A percentile compares a stretch with the other conserved stretches of the same genome.
These are phyloP conservation scores for Drosophila tristis DNA, from an alignment of 1,140 invertebrate genomes.

Conservation along the genomic window DNA sequence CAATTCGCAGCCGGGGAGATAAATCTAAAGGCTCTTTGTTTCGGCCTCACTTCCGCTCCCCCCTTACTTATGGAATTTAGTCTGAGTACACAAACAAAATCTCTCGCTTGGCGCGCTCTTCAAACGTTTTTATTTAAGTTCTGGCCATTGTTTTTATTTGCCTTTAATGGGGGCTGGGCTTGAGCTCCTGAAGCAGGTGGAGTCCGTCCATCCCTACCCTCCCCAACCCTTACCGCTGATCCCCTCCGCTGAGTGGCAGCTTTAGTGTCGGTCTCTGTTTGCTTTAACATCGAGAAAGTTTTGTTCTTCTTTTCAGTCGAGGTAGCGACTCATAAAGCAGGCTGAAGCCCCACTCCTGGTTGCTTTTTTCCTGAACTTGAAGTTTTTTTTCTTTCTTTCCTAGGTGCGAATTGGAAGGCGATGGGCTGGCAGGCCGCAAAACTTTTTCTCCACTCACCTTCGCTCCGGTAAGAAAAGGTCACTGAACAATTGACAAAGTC, in stretches of 20 bases:
- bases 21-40: slow-evolving; percentile 45
- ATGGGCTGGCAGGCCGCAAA: slow-evolving; percentile 25
- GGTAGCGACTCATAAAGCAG: slow-evolving; percentile 46
- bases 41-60: slow-evolving; percentile 19
- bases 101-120: slow-evolving; percentile 7
- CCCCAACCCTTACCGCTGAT: not conserved
- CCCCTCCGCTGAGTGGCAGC: slow-evolving; percentile 20
- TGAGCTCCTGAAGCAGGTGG: not conserved
- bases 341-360: slow-evolving; percentile 26
- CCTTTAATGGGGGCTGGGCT: slow-evolving; percentile 49
- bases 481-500: slow-evolving; percentile 70
- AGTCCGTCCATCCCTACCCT: not conserved
- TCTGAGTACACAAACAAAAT: slow-evolving; percentile 40
- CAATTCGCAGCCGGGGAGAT: slow-evolving; percentile 18
- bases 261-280: slow-evolving; percentile 60
- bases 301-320: slow-evolving; percentile 32
- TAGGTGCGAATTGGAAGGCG: slow-evolving; percentile 36
- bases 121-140: slow-evolving; percentile 66
- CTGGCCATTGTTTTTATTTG: slow-evolving; percentile 73
- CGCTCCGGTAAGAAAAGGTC: slow-evolving; percentile 66
- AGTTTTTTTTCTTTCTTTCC: slow-evolving; percentile 28
- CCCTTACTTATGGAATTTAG: slow-evolving; percentile 5
- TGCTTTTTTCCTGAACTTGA: slow-evolving; percentile 46
- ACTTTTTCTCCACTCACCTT: slow-evolving; percentile 29
- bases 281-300: slow-evolving; percentile 74